Base-by-base conservation (phyloP, 2,113 vertebrate genomes). In the Dasyornis broadbenti region DNA sequence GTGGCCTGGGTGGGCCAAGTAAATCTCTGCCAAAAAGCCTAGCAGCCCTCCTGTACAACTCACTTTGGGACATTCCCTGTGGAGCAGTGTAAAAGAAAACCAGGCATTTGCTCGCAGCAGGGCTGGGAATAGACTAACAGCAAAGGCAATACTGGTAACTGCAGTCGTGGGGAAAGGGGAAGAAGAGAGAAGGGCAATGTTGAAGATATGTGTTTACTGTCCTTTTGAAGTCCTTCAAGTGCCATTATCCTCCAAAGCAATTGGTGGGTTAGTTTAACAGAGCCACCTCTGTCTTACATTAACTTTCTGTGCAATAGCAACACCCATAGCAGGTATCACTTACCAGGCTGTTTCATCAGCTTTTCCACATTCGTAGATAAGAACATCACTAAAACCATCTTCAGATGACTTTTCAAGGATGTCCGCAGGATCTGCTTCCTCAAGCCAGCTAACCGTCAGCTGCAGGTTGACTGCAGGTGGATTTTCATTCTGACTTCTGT, bases 321-420 rank as follows among this genome's bases (percentile, higher is more conserved):
- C 33, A 39, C 35, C 1, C 1, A 5, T 9, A 45, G 56, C n/a
- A 64, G 40, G 2, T 92, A 56, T 7, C 39, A 79, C 90, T 94
- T 76, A 96, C 92, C 78, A 35, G 49, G 24, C 69, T 78, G 30
- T 82, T 78, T 7, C 33, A 78, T 64, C 87, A 71, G 70, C 27
- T 93, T 85, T 82, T 76, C 87, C 53, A 4, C 31, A 37, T 69
- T 40, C 49, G 78, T 49, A 82, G 83, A 4, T 50, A 66, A 77
- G 54, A 83, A 50, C 8, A 69, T 44, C 53, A 14, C 30, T 53
- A 76, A 78, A 91, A 71, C 10, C 24, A n/a, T 94, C 65, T 85
- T 87, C 73, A 60, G 87, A 19, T 82, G 31, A 31, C 49, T 84
- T 69, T 68, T 64, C 53, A 87, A 60, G 65, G 57, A 53, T 37